Evolutionary conservation across 2,797 vertebrate genomes (phyloP).

Genomic region (Garrulus glandarius): DNA sequence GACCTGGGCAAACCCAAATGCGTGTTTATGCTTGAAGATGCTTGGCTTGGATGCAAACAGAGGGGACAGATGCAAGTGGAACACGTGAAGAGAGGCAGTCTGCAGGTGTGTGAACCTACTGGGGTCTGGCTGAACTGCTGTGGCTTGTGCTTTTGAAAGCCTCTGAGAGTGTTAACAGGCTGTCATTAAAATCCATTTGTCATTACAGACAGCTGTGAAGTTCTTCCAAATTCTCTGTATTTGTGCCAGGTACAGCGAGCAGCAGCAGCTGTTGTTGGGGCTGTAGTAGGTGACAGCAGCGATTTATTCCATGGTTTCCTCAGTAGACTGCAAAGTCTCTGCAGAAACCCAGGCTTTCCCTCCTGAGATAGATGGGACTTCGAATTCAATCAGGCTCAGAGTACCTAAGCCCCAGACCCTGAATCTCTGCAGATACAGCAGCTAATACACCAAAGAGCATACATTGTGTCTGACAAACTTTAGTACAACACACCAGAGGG

Average conservation of each 20-base stretch:
- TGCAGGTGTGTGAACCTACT: not conserved
- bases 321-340: not conserved
- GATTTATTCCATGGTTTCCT: not conserved
- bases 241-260: not conserved
- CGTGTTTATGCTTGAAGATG: accelerated
- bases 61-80: not conserved
- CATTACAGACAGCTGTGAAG: not conserved
- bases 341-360: not conserved
- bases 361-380: not conserved
- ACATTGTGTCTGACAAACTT: not conserved
- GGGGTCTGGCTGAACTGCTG: not conserved
- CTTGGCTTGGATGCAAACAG: not conserved
- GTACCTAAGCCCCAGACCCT: not conserved
- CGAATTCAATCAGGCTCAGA: not conserved
- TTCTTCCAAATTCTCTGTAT: not conserved
- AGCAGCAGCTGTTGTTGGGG: not conserved
- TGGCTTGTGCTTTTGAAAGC: not conserved
- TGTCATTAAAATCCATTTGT: not conserved
- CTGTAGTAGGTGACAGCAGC: not conserved
- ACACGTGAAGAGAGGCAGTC: not conserved
- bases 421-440: not conserved
- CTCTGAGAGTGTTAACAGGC: not conserved
- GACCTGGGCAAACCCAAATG: not conserved
- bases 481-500: not conserved
- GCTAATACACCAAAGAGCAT: not conserved